phyloP scores from a whole-genome alignment of 2,113 vertebrate species.

The Triplophysa tibetana region DNA sequence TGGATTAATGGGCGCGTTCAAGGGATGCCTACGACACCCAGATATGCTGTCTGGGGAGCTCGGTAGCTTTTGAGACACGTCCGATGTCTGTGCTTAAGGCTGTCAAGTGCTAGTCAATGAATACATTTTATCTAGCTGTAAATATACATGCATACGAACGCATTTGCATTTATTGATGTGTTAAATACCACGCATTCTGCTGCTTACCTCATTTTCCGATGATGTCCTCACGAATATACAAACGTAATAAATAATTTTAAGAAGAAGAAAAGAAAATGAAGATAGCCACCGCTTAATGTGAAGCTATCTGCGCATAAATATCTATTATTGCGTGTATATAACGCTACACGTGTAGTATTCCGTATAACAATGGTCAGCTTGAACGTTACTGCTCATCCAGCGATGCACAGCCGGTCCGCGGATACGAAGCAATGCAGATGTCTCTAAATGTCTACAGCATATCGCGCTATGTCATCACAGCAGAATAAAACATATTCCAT shows the following conservation, averaged over 20 bases:
- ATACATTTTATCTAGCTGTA: neutral
- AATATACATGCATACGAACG: neutral
- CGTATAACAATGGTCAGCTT: conserved; percentile 27
- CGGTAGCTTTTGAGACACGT: neutral
- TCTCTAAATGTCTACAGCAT: conserved; percentile 61
- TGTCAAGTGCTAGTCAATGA: neutral
- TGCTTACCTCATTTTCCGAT: conserved; percentile 78
- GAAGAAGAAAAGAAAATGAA: conserved; percentile 7
- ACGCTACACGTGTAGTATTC: conserved; percentile 29
- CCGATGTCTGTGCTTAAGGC: neutral
- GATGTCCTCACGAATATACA: conserved; percentile 58
- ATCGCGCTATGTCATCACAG: conserved; percentile 61
- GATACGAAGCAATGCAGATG: conserved; percentile 60
- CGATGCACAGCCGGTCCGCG: conserved; percentile 52
- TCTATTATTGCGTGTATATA: neutral
- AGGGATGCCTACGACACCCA: neutral
- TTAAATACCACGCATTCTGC: conserved; percentile 6
- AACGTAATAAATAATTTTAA: conserved; percentile 28
- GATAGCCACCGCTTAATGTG: neutral
- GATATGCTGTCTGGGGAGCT: neutral
- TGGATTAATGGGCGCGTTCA: neutral
- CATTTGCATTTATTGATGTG: neutral
- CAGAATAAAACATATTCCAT: conserved; percentile 70
- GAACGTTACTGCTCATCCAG: conserved; percentile 36
- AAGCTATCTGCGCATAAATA: conserved; percentile 42